phyloP scores from a whole-genome alignment of 37 sponge, comb jelly and placozoan species.

The Petrosia ficiformis region DNA sequence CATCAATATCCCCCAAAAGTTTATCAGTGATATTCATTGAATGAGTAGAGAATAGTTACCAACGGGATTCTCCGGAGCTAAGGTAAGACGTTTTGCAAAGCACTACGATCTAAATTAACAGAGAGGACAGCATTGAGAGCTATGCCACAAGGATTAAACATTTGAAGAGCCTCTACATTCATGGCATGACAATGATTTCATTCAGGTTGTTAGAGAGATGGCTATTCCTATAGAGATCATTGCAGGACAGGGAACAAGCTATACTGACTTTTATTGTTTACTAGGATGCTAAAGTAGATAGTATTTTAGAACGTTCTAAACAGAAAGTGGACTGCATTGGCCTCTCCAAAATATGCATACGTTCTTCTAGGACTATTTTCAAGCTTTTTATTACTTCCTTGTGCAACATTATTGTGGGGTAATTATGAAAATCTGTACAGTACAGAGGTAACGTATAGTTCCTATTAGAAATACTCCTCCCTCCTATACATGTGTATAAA shows the following conservation, averaged over 20 bases:
- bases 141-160: slow-evolving; percentile 59
- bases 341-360: too few species aligned
- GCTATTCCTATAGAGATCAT: background rate
- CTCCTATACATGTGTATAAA: too few species aligned
- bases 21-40: slow-evolving; percentile 71
- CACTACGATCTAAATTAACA: slow-evolving; percentile 59
- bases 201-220: slow-evolving; percentile 69
- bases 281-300: too few species aligned
- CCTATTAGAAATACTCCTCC: too few species aligned
- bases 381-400: too few species aligned
- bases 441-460: too few species aligned
- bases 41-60: slow-evolving; percentile 35
- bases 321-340: too few species aligned
- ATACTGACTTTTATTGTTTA: background rate
- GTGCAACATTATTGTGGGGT: too few species aligned
- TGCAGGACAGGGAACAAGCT: background rate
- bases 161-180: slow-evolving; percentile 69
- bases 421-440: too few species aligned
- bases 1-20: slow-evolving; percentile 58
- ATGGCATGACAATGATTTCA: slow-evolving; percentile 81
- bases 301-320: too few species aligned
- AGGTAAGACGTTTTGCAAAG: slow-evolving; percentile 51
- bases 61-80: slow-evolving; percentile 57
- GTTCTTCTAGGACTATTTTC: too few species aligned
- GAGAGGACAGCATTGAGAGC: slow-evolving; percentile 56